Evolutionary conservation across 92 coral and sea anemone genomes (phyloP).

Genomic region (Paramuricea clavata): DNA sequence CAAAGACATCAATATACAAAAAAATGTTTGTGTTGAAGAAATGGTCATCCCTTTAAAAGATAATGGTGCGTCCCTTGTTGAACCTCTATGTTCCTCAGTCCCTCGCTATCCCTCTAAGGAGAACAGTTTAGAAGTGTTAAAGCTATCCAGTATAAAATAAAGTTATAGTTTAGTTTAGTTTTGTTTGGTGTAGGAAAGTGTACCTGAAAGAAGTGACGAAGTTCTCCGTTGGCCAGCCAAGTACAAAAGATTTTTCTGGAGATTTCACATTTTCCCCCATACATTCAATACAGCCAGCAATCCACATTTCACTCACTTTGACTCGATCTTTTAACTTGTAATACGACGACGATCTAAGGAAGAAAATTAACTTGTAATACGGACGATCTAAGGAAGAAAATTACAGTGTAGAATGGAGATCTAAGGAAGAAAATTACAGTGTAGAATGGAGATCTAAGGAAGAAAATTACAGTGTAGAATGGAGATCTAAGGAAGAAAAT

Average conservation of each 20-base stretch:
- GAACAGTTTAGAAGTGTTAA: not conserved
- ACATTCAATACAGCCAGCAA: slow-evolving; percentile 86
- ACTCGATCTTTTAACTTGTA: slow-evolving; percentile 90
- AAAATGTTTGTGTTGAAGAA: too few relatives aligned
- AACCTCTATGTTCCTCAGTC: too few relatives aligned
- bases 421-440: too few relatives aligned
- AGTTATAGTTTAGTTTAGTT: not conserved
- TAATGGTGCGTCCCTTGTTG: too few relatives aligned
- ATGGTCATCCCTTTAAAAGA: too few relatives aligned
- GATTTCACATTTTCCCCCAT: slow-evolving; percentile 85
- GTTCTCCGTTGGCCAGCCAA: slow-evolving; percentile 99
- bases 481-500: too few relatives aligned
- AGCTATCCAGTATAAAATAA: not conserved
- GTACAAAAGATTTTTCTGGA: slow-evolving; percentile 89
- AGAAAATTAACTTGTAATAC: too few relatives aligned
- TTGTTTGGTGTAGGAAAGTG: not conserved
- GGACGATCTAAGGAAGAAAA: too few relatives aligned
- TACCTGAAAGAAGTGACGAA: slow-evolving; percentile 89
- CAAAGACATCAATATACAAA: too few relatives aligned
- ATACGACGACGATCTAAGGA: slow-evolving; percentile 81
- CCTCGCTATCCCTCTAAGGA: not conserved
- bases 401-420: too few relatives aligned
- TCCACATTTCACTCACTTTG: slow-evolving; percentile 91
- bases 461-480: too few relatives aligned
- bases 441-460: too few relatives aligned